Conservation (phyloP, 2,113 vertebrate species). For the Connochaetes taurinus region DNA sequence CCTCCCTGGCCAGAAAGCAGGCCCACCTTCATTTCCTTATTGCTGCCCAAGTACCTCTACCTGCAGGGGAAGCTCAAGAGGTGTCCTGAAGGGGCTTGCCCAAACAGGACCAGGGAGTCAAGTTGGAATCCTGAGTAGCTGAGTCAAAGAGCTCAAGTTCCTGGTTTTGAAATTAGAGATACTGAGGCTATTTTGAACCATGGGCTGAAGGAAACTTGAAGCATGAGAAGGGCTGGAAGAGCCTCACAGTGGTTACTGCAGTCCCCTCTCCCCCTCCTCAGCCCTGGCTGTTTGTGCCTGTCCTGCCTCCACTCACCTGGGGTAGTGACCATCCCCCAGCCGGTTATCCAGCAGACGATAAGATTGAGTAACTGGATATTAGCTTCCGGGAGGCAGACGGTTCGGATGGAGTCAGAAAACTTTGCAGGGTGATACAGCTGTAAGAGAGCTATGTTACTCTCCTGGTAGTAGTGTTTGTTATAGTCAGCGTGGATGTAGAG, state of each 20-base stretch:
- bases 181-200: background rate
- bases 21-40: background rate
- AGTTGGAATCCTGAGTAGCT: background rate
- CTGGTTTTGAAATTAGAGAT: background rate
- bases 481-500: background rate
- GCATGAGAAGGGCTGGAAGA: background rate
- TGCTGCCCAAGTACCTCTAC: background rate
- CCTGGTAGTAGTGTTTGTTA: accelerated
- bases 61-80: background rate
- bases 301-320: background rate
- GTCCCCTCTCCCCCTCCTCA: background rate
- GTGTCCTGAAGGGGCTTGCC: too few species aligned
- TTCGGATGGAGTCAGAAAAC: background rate
- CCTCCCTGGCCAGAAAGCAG: background rate
- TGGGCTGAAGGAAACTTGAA: background rate
- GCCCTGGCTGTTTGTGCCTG: background rate
- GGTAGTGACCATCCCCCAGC: slow-evolving; percentile 30
- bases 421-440: background rate
- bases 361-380: accelerated
- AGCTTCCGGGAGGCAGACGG: background rate
- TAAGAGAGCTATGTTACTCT: background rate
- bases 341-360: background rate
- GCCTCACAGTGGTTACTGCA: background rate
- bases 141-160: background rate
- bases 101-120: background rate